Evolutionary conservation across 2,888 invertebrate genomes (phyloP).

Genomic region (Eledona agricola): DNA sequence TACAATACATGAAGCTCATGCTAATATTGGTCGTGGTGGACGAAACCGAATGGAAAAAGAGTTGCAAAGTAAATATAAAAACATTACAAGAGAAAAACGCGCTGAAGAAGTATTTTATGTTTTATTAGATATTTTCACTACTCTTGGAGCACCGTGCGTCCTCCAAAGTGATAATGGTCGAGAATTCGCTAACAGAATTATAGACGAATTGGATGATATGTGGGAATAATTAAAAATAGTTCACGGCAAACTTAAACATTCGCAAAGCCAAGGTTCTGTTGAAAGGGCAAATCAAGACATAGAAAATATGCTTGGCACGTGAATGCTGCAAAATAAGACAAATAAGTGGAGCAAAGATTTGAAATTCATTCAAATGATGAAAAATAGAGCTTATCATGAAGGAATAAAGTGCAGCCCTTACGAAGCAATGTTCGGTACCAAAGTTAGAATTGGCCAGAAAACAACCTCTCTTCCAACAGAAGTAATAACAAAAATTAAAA

Average conservation of each 20-base stretch:
- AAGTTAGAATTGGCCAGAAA: slow-evolving; percentile 36
- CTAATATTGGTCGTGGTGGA: too few species aligned
- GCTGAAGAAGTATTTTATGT: too few species aligned
- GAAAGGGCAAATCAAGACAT: slow-evolving; percentile 56
- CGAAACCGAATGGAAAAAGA: too few species aligned
- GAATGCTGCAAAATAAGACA: slow-evolving; percentile 55
- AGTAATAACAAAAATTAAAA: slow-evolving; percentile 30
- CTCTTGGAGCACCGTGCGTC: slow-evolving; percentile 56
- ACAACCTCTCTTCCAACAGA: slow-evolving; percentile 37
- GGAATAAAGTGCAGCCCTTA: slow-evolving; percentile 51
- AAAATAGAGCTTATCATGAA: slow-evolving; percentile 56
- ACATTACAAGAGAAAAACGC: too few species aligned
- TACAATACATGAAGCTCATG: too few species aligned
- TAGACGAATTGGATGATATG: slow-evolving; percentile 45
- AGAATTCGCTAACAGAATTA: slow-evolving; percentile 51
- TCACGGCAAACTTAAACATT: slow-evolving; percentile 56
- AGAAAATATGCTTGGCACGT: slow-evolving; percentile 53
- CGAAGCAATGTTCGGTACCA: slow-evolving; percentile 46
- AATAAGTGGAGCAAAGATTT: slow-evolving; percentile 59
- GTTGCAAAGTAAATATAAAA: too few species aligned
- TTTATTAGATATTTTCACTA: slow-evolving; percentile 58
- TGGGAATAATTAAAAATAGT: slow-evolving; percentile 56
- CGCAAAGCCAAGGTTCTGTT: slow-evolving; percentile 53
- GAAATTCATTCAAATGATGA: slow-evolving; percentile 58
- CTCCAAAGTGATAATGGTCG: slow-evolving; percentile 54